phyloP scores from a whole-genome alignment of 2,797 vertebrate species.

The Chanos chanos region DNA sequence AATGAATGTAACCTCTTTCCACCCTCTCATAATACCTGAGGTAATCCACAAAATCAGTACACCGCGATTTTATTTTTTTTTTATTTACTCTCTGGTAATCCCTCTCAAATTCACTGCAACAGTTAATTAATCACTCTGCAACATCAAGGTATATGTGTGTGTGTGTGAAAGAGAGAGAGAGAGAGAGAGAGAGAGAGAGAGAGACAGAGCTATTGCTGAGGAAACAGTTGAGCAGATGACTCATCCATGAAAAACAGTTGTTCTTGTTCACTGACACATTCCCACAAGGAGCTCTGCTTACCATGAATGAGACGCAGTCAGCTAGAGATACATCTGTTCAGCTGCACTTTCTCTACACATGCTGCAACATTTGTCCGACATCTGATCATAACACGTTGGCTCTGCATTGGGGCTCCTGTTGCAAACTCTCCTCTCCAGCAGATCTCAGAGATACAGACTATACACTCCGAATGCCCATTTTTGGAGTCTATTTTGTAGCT shows the following conservation, averaged over 20 bases:
- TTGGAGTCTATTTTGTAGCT: too few species aligned
- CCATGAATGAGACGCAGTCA: slow-evolving; percentile 38
- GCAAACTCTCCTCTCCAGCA: neutral
- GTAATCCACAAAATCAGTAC: slow-evolving; percentile 25
- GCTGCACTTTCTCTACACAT: slow-evolving; percentile 9
- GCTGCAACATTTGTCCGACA: slow-evolving; percentile 20
- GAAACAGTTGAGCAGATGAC: slow-evolving; percentile 31
- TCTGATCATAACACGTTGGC: slow-evolving; percentile 6
- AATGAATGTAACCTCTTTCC: slow-evolving; percentile 29
- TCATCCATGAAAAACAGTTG: slow-evolving; percentile 45
- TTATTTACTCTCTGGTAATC: neutral
- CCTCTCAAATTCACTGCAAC: slow-evolving; percentile 8
- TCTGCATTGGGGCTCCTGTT: neutral
- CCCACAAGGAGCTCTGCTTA: slow-evolving; percentile 28
- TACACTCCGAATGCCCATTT: too few species aligned
- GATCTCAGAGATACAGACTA: neutral
- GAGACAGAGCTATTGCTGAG: slow-evolving; percentile 13
- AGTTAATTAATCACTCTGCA: slow-evolving; percentile 34
- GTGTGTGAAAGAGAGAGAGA: too few species aligned
- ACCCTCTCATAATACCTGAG: slow-evolving; percentile 2
- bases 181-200: too few species aligned
- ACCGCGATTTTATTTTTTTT: slow-evolving; percentile 32
- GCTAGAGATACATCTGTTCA: slow-evolving; percentile 39
- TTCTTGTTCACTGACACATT: slow-evolving; percentile 38
- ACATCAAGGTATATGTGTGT: slow-evolving; percentile 6